Evolutionary conservation across 35 echinoderm and acorn worm genomes (phyloP).

Genomic region (Diadema setosum): DNA sequence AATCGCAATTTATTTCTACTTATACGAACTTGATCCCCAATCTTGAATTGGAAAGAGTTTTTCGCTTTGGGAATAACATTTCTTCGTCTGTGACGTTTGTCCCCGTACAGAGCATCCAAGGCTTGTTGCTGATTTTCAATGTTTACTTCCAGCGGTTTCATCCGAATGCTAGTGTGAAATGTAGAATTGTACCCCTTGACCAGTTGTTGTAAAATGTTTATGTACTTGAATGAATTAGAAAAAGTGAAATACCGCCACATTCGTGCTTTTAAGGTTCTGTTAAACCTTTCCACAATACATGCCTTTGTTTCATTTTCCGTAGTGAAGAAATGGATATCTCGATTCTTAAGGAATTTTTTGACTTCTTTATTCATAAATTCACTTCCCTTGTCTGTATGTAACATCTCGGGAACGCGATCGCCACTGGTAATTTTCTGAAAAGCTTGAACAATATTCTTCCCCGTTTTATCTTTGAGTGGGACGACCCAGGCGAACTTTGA

Average conservation of each 20-base stretch:
- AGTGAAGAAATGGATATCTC: conserved; percentile 3
- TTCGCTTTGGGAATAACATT: background rate
- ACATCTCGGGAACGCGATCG: background rate
- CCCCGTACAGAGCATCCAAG: conserved; percentile 12
- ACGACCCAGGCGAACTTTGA: conserved; percentile 2
- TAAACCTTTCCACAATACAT: background rate
- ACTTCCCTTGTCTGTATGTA: conserved; percentile 50
- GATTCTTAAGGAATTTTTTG: background rate
- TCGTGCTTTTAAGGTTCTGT: background rate
- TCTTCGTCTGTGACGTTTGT: background rate
- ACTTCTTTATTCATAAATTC: background rate
- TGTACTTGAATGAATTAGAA: background rate
- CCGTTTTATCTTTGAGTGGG: background rate
- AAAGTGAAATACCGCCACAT: conserved; percentile 33
- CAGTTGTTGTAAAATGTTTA: background rate
- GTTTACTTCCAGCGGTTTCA: conserved; percentile 25
- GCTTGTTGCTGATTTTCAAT: background rate
- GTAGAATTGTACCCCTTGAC: background rate
- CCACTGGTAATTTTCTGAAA: background rate
- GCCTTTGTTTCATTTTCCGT: conserved; percentile 7
- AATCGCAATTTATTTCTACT: background rate
- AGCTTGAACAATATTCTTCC: background rate
- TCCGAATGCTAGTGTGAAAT: conserved; percentile 9
- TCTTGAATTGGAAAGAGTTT: conserved; percentile 18
- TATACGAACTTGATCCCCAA: conserved; percentile 38